A percentile compares a stretch with the other conserved stretches of the same genome.
These are phyloP conservation scores for Dorcus parallelipipedus DNA, from an alignment of 2,888 invertebrate genomes.

Conservation along the genomic window DNA sequence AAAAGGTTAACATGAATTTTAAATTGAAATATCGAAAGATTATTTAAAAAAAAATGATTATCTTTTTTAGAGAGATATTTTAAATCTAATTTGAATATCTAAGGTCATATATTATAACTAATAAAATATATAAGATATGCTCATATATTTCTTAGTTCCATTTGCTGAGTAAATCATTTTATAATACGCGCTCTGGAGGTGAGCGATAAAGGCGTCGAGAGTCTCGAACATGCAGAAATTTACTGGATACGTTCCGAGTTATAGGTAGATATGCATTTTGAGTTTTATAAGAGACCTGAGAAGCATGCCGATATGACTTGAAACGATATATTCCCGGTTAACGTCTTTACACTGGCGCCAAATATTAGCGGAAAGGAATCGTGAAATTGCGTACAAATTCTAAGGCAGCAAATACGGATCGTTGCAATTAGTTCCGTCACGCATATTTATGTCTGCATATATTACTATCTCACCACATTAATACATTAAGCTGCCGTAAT, in stretches of 20 bases:
- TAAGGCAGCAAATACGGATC: no score
- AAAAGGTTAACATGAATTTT: no score
- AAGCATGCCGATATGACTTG: constrained; percentile 37
- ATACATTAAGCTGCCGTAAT: no score
- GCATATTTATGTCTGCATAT: no score
- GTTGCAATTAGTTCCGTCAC: no score
- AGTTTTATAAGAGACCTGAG: constrained; percentile 39
- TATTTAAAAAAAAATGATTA: no score
- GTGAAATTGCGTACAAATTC: no score
- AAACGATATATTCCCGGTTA: constrained; percentile 36
- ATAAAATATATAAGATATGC: constrained; percentile 41
- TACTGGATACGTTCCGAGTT: constrained; percentile 37
- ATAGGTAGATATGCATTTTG: constrained; percentile 42
- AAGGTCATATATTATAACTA: constrained; percentile 36
- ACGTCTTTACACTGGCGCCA: constrained; percentile 12
- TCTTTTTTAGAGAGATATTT: constrained; percentile 1
- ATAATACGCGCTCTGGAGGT: constrained; percentile 43
- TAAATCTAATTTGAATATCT: constrained; percentile 25
- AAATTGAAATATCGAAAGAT: no score
- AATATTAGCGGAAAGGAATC: no score
- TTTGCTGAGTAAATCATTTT: constrained; percentile 44
- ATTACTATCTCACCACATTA: no score
- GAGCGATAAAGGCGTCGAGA: constrained; percentile 42
- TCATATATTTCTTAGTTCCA: constrained; percentile 43
- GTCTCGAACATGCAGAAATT: constrained; percentile 38